Percentiles rank a stretch among this genome's conserved stretches.
Evolutionary conservation across 2,797 vertebrate species (phyloP).

Genomic region (Numenius phaeopus): DNA sequence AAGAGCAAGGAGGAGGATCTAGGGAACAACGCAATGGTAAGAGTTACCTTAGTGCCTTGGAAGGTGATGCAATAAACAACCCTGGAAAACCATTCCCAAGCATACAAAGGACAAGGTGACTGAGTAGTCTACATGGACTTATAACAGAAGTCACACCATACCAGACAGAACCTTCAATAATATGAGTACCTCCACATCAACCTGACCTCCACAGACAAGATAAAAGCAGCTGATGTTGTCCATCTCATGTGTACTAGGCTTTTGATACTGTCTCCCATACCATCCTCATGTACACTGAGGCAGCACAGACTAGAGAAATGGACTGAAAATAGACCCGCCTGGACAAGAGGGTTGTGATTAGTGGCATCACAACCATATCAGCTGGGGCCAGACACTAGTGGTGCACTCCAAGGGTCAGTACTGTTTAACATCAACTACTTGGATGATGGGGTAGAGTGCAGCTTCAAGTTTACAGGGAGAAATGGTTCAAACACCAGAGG

Average conservation of each 20-base stretch:
- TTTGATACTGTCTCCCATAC: background rate
- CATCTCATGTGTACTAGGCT: background rate
- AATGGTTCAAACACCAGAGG: fast-evolving
- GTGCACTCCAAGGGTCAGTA: background rate
- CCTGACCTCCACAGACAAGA: background rate
- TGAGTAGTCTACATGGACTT: background rate
- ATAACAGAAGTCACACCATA: background rate
- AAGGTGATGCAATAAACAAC: background rate
- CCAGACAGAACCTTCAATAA: background rate
- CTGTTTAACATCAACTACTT: background rate
- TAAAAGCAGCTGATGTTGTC: background rate
- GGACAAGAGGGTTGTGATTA: background rate
- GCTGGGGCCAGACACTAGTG: background rate
- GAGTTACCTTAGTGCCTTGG: background rate
- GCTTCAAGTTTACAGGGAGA: background rate
- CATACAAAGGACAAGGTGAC: background rate
- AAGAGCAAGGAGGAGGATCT: background rate
- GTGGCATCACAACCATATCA: background rate
- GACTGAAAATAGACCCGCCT: background rate
- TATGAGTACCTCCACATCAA: background rate
- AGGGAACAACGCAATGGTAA: background rate
- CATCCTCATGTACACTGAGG: background rate
- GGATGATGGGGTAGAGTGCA: background rate
- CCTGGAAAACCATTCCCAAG: background rate
- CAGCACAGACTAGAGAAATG: background rate